Percentiles rank a stretch among this genome's conserved stretches.
Conservation (phyloP, 2,888 invertebrate genomes). For the Linyphia triangularis region DNA sequence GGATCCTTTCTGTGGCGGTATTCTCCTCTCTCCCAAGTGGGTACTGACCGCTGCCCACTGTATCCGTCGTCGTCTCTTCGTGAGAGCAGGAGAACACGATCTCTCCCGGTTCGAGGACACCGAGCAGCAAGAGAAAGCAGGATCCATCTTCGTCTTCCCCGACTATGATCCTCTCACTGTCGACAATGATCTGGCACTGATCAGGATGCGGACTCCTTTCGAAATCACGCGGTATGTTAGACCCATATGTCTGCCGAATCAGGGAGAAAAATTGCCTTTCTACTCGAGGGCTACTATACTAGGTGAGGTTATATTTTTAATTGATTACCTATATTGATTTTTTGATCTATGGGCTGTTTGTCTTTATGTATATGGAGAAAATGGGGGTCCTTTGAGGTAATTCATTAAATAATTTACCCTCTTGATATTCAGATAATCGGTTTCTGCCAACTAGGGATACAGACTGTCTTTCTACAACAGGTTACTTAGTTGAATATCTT, state of each 20-base stretch:
- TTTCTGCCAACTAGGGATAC: no score
- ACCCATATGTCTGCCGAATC: constrained; percentile 89
- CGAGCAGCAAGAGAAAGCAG: constrained; percentile 87
- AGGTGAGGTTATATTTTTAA: constrained; percentile 82
- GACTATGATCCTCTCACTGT: constrained; percentile 92
- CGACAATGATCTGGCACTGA: constrained; percentile 93
- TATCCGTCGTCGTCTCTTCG: constrained; percentile 87
- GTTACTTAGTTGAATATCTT: no score
- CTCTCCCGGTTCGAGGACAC: constrained; percentile 86
- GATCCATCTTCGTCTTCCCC: constrained; percentile 89
- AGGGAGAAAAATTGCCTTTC: constrained; percentile 84
- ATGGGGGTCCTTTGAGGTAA: not conserved
- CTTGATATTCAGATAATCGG: no score
- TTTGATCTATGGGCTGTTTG: not conserved
- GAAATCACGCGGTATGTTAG: constrained; percentile 81
- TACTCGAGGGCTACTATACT: constrained; percentile 89
- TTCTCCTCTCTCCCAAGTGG: constrained; percentile 89
- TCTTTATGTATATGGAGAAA: not conserved
- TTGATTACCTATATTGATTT: no score
- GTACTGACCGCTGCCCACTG: constrained; percentile 94
- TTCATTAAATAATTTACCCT: no score
- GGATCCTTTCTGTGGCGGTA: constrained; percentile 94
- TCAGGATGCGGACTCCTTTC: constrained; percentile 84
- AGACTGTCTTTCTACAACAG: no score
- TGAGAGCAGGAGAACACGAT: constrained; percentile 93